Percentiles rank a stretch among this genome's conserved stretches.
phyloP scores from a whole-genome alignment of 1,140 invertebrate genomes.

The Zaprionus kolodkinae region DNA sequence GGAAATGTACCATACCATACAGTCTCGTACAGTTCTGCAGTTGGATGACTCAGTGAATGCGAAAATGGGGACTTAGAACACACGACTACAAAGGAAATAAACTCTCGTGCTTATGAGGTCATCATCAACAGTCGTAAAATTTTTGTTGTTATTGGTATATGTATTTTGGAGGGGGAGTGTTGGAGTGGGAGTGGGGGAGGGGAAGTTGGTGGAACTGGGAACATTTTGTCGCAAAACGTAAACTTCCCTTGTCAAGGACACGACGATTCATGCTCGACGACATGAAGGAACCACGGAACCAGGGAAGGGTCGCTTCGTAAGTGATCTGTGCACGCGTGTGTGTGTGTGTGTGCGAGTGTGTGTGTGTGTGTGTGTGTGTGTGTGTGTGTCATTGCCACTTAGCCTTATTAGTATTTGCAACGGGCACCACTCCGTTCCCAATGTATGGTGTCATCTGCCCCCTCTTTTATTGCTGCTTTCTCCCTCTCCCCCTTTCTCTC shows the following conservation, averaged over 20 bases:
- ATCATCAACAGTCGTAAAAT: constrained; percentile 72
- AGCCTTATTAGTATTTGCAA: constrained; percentile 82
- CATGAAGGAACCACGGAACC: neutral
- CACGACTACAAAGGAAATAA: constrained; percentile 64
- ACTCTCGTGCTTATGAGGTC: constrained; percentile 80
- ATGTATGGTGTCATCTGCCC: constrained; percentile 6
- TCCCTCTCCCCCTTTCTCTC: neutral
- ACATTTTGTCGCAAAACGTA: constrained; percentile 54
- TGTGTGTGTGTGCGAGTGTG: constrained; percentile 24
- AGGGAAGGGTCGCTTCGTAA: constrained; percentile 7
- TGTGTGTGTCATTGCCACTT: constrained; percentile 80
- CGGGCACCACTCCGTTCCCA: constrained; percentile 46
- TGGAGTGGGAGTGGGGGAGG: neutral
- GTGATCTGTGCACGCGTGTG: constrained; percentile 5
- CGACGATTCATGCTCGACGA: constrained; percentile 1
- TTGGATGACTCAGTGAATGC: neutral
- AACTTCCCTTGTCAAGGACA: constrained; percentile 32
- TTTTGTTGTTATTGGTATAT: constrained; percentile 48
- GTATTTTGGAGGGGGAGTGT: neutral
- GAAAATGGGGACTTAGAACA: constrained; percentile 15
- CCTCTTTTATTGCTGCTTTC: neutral
- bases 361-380: constrained; percentile 48
- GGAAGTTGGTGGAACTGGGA: constrained; percentile 25
- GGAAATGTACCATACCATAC: neutral
- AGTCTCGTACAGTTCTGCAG: neutral